Evolutionary conservation across 2,797 vertebrate genomes (phyloP).

Genomic region (Leucoraja ocellata): DNA sequence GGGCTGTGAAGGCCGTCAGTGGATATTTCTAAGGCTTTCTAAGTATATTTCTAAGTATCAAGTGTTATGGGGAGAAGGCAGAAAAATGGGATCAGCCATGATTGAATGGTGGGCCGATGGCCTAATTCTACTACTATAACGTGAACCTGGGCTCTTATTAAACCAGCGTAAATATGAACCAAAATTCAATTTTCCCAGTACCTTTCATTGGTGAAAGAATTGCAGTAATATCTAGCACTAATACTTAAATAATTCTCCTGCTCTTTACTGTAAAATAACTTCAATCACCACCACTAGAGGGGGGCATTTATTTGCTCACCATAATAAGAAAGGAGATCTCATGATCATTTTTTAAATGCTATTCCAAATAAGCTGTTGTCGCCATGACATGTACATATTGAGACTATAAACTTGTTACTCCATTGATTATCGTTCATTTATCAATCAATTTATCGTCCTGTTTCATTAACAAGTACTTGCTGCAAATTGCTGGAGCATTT

Average conservation of each 20-base stretch:
- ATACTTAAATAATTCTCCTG: neutral
- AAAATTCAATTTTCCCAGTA: neutral
- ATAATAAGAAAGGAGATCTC: neutral
- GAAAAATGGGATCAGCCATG: too few species aligned
- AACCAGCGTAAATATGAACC: too few species aligned
- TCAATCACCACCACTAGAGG: constrained; percentile 10
- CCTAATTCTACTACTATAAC: too few species aligned
- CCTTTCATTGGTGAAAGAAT: neutral
- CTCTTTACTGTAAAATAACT: neutral
- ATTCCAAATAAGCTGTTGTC: neutral
- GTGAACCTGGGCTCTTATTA: too few species aligned
- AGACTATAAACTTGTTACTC: neutral
- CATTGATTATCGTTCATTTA: neutral
- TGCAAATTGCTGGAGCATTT: too few species aligned
- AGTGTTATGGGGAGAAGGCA: too few species aligned
- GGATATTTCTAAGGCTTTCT: too few species aligned
- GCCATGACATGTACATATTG: neutral
- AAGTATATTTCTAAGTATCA: too few species aligned
- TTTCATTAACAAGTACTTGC: too few species aligned
- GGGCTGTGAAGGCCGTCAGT: too few species aligned
- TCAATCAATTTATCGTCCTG: too few species aligned
- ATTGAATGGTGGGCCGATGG: too few species aligned
- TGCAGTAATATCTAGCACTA: neutral
- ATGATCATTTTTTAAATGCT: neutral
- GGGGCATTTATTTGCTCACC: neutral